Evolutionary conservation across 1,140 invertebrate genomes (phyloP).

Genomic region (Hyposmocoma kahamanoa): DNA sequence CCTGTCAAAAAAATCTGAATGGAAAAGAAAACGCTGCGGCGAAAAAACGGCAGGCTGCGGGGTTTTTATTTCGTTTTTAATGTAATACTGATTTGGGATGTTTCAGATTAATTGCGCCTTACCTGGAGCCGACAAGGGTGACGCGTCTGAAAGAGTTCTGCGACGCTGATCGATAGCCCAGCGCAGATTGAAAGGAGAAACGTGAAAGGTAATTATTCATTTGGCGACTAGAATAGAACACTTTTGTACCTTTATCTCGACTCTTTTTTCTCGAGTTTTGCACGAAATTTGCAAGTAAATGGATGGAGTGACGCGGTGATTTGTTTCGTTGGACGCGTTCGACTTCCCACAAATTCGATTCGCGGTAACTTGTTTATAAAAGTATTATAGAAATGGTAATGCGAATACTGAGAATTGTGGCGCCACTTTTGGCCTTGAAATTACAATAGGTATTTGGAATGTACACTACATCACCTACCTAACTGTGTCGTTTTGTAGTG

Average conservation of each 20-base stretch:
- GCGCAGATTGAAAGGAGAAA: constrained; percentile 69
- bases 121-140: constrained; percentile 64
- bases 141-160: constrained; percentile 63
- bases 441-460: no score
- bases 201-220: constrained; percentile 73
- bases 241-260: constrained; percentile 71
- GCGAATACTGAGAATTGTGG: not conserved
- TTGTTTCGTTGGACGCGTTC: constrained; percentile 52
- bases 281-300: constrained; percentile 72
- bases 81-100: constrained; percentile 72
- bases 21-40: constrained; percentile 67
- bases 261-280: constrained; percentile 63
- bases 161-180: constrained; percentile 67
- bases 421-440: no score
- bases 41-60: constrained; percentile 62
- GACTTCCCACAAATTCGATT: constrained; percentile 52
- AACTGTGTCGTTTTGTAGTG: no score
- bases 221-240: constrained; percentile 72
- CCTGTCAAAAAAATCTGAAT: constrained; percentile 73
- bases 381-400: constrained; percentile 17
- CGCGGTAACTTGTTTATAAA: constrained; percentile 21
- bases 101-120: constrained; percentile 71
- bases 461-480: no score
- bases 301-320: constrained; percentile 61
- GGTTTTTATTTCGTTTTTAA: constrained; percentile 69